Conservation (phyloP, 2,797 vertebrate genomes). For the Sebastes dallii region DNA sequence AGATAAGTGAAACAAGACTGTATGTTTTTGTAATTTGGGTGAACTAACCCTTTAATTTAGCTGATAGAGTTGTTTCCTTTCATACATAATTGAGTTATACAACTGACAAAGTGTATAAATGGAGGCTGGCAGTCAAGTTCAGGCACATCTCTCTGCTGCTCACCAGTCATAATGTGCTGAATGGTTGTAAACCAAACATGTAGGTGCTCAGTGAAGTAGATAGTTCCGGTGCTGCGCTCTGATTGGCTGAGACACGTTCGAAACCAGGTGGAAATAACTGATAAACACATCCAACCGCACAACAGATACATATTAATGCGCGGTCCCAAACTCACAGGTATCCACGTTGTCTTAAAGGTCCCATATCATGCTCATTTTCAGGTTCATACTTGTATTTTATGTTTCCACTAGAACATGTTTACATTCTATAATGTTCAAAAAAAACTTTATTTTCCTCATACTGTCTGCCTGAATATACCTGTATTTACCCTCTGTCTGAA, state of each 20-base stretch:
- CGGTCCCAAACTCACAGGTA: not conserved
- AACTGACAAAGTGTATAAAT: slow-evolving; percentile 2
- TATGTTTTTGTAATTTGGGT: not conserved
- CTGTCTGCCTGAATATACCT: too few relatives aligned
- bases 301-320: not conserved
- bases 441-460: too few relatives aligned
- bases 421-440: too few relatives aligned
- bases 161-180: not conserved
- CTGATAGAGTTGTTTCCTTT: not conserved
- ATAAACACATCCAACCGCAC: not conserved
- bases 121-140: slow-evolving; percentile 23
- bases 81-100: not conserved
- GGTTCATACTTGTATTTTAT: too few relatives aligned
- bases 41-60: not conserved
- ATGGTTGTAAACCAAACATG: not conserved
- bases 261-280: not conserved
- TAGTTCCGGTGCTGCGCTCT: not conserved
- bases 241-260: not conserved
- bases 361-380: too few relatives aligned
- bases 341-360: too few relatives aligned
- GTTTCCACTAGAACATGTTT: too few relatives aligned
- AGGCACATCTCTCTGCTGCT: slow-evolving; percentile 32
- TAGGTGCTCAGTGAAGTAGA: not conserved
- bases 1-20: not conserved
- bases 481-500: too few relatives aligned